Evolutionary conservation across 2,888 invertebrate species (phyloP), one percentile per base, ranked within the genome.

Genomic region (Spodoptera exigua): DNA sequence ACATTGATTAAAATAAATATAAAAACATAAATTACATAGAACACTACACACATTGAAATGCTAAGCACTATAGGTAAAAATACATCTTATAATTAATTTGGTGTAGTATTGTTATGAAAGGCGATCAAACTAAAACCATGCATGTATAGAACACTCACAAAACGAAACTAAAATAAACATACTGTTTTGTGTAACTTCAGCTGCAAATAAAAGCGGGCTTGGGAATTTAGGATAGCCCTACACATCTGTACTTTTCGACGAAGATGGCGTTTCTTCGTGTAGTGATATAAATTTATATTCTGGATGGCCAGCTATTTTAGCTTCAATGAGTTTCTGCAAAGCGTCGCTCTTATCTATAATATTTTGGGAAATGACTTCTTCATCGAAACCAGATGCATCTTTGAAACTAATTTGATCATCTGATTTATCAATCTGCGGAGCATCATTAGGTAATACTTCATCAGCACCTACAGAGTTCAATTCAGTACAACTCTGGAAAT

Each of bases 231-330:
- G 75, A 80, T 71, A 63, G 61, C 74, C 60, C 86, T 85, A 94
- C 37, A 94, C 94, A 64, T 94, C 94, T 67, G 94, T 94, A 79
- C 89, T 92, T 84, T 92, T 94, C 27, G 94, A 92, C 52, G 86
- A 78, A 35, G 86, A 84, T 44, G 85, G 79, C 55, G 86, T 84
- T 75, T 91, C 90, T 43, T 89, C 86, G 51, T 90, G 89, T 75
- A 93, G 81, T 34, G 89, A 82, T 61, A 91, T 85, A 61, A 84
- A 86, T 78, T 92, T 93, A 78, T 93, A 93, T 70, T 94, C 93
- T 9, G 93, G 92, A 55, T 93, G 90, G 71, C 83, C 90, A 69
- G 91, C 91, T 70, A 93, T 83, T 81, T 91, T 93, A 0, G 91
- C 91, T 52, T 90, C 89, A 49, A 94, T 93, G 45, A 91, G 82